phyloP scores from a whole-genome alignment of 2,113 vertebrate species.

The Neolamprologus brichardi region DNA sequence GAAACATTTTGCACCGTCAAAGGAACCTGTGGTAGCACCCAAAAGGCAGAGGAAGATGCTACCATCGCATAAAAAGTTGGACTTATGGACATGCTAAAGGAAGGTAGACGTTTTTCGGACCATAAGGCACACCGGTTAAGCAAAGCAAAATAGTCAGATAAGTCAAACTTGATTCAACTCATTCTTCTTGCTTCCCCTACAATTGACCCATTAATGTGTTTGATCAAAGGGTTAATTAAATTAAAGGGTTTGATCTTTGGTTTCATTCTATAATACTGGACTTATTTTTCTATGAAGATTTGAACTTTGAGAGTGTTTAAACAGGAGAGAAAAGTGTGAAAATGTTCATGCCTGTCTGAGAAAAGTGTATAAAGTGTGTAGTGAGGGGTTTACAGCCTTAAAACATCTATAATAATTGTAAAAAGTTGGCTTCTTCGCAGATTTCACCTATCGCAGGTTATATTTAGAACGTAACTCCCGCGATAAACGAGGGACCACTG shows the following conservation, averaged over 20 bases:
- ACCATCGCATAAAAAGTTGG: neutral
- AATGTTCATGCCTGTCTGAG: neutral
- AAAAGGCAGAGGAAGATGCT: neutral
- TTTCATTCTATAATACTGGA: neutral
- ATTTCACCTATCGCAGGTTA: neutral
- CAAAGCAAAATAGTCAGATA: neutral
- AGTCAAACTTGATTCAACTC: neutral
- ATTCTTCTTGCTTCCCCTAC: neutral
- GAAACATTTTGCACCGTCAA: neutral
- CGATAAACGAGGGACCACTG: neutral
- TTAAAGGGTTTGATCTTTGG: neutral
- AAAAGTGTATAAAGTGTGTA: neutral
- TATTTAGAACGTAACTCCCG: neutral
- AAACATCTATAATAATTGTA: neutral
- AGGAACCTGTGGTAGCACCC: neutral
- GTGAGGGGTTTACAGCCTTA: neutral
- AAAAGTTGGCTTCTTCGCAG: neutral
- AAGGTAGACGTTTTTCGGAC: neutral
- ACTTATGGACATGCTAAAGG: neutral
- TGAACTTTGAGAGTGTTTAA: neutral
- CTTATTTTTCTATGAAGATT: neutral
- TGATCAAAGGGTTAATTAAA: too few relatives aligned
- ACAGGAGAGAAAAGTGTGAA: neutral
- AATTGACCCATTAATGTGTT: neutral
- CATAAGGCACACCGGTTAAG: neutral